Evolutionary conservation across 2,797 vertebrate genomes (phyloP).

Genomic region (Sebastes vulpes): DNA sequence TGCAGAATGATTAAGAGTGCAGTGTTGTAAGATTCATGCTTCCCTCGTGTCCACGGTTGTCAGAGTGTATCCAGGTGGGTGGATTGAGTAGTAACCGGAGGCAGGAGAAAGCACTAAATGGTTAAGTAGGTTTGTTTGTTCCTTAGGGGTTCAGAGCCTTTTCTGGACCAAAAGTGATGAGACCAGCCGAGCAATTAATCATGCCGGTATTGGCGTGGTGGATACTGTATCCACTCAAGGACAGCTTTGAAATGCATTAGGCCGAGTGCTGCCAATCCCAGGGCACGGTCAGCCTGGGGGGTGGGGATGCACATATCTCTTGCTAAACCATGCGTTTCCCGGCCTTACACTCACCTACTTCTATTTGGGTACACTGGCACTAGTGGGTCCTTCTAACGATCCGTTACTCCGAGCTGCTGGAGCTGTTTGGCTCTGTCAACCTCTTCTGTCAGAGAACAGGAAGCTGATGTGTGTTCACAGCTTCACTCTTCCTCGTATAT

Average conservation of each 20-base stretch:
- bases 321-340: slow-evolving; percentile 41
- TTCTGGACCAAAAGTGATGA: slow-evolving; percentile 72
- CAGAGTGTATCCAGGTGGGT: slow-evolving; percentile 69
- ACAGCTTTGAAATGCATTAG: slow-evolving; percentile 75
- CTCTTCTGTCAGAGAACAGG: slow-evolving; percentile 62
- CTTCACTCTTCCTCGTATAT: slow-evolving; percentile 60
- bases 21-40: slow-evolving; percentile 43
- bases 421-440: slow-evolving; percentile 48
- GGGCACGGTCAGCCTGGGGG: slow-evolving; percentile 26
- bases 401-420: slow-evolving; percentile 36
- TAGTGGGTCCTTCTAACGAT: slow-evolving; percentile 32
- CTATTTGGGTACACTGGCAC: slow-evolving; percentile 14
- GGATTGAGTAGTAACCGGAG: slow-evolving; percentile 70
- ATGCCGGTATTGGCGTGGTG: slow-evolving; percentile 73
- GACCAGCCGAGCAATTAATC: slow-evolving; percentile 76
- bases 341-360: slow-evolving; percentile 40
- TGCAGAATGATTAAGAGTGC: slow-evolving; percentile 57
- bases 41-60: slow-evolving; percentile 59
- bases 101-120: slow-evolving; percentile 71
- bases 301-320: slow-evolving; percentile 23
- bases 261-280: slow-evolving; percentile 69
- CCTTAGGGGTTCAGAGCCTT: slow-evolving; percentile 58
- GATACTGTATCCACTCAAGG: slow-evolving; percentile 77
- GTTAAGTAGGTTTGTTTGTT: slow-evolving; percentile 80
- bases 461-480: slow-evolving; percentile 62